These are phyloP conservation scores for Halictus rubicundus DNA, from an alignment of 1,140 invertebrate genomes.

Conservation along the genomic window DNA sequence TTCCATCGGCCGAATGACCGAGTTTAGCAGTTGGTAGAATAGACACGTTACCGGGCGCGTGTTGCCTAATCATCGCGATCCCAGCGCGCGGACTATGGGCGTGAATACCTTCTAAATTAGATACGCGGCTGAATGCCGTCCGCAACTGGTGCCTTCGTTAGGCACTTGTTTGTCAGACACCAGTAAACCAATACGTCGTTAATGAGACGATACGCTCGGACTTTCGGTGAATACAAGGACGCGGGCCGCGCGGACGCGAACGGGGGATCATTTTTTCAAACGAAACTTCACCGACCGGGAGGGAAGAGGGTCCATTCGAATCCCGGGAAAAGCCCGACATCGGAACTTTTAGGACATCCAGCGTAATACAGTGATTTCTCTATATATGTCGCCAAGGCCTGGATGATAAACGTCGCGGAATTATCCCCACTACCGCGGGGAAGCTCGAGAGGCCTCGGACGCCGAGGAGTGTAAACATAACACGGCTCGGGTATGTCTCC, in stretches of 20 bases:
- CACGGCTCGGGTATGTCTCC: too few relatives aligned
- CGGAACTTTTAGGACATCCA: not conserved
- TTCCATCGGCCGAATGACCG: not conserved
- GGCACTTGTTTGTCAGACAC: slow-evolving; percentile 38
- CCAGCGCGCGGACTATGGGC: not conserved
- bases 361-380: too few relatives aligned
- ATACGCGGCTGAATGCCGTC: slow-evolving; percentile 6
- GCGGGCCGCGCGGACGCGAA: not conserved
- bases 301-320: too few relatives aligned
- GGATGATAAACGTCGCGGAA: too few relatives aligned
- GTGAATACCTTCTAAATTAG: slow-evolving; percentile 42
- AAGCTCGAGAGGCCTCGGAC: too few relatives aligned
- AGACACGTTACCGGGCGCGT: not conserved
- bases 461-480: too few relatives aligned
- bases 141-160: slow-evolving; percentile 31
- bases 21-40: not conserved
- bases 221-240: not conserved
- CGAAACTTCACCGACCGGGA: not conserved
- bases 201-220: slow-evolving; percentile 21
- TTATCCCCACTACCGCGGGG: too few relatives aligned
- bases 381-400: too few relatives aligned
- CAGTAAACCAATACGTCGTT: slow-evolving; percentile 28
- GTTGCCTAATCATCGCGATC: slow-evolving; percentile 34
- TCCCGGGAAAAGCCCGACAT: too few relatives aligned
- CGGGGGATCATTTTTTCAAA: not conserved